phyloP scores from a whole-genome alignment of 2,888 invertebrate species.

The Eupithecia centaureata region DNA sequence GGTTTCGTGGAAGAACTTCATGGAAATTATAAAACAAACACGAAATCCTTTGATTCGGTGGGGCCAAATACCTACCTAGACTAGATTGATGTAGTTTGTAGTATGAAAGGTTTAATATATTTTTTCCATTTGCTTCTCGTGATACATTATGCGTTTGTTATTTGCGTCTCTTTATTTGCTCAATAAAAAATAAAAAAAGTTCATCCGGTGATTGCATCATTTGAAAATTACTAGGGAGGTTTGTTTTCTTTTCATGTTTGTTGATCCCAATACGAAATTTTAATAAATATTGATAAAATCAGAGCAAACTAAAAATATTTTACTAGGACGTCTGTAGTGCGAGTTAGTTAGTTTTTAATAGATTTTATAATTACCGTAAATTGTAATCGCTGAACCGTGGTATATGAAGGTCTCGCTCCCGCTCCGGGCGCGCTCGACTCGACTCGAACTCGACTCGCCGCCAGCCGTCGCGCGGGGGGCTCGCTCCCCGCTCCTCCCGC shows the following conservation, averaged over 20 bases:
- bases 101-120: not conserved
- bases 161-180: too few relatives aligned
- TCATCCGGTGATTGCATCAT: too few relatives aligned
- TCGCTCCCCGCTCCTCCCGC: slow-evolving; percentile 58
- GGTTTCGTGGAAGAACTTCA: not conserved
- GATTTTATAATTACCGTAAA: slow-evolving; percentile 75
- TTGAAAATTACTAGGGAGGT: too few relatives aligned
- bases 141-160: not conserved
- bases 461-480: slow-evolving; percentile 66
- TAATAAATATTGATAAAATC: not conserved
- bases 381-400: slow-evolving; percentile 85
- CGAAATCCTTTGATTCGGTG: not conserved
- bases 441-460: slow-evolving; percentile 65
- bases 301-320: not conserved
- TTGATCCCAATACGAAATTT: too few relatives aligned
- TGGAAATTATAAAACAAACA: not conserved
- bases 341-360: not conserved
- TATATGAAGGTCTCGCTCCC: slow-evolving; percentile 87
- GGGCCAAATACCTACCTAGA: not conserved
- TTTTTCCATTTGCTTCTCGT: not conserved
- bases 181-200: too few relatives aligned
- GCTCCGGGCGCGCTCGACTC: slow-evolving; percentile 63
- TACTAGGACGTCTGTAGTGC: not conserved
- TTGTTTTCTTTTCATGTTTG: too few relatives aligned
- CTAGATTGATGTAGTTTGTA: too few relatives aligned